Evolutionary conservation across 2,888 invertebrate species (phyloP).

Genomic region (Bugulina stolonifera): DNA sequence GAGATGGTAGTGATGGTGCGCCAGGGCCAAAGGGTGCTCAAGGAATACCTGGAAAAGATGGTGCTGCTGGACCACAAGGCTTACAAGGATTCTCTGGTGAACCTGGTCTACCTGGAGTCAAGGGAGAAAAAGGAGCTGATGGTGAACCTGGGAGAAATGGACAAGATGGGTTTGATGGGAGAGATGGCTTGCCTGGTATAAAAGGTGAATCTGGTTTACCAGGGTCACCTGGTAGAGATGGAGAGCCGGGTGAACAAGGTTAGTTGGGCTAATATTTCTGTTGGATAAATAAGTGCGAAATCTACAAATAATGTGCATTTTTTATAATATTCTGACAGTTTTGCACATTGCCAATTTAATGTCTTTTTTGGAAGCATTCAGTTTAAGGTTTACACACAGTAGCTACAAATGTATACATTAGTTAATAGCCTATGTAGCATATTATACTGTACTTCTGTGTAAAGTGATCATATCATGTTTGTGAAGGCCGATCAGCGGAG

Average conservation of each 20-base stretch:
- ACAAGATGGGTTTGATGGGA: not conserved
- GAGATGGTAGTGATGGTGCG: slow-evolving; percentile 26
- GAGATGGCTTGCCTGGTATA: not conserved
- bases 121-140: not conserved
- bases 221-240: not conserved
- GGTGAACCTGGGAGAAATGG: not conserved
- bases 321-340: no score
- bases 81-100: not conserved
- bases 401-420: no score
- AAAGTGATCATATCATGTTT: no score
- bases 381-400: no score
- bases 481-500: no score
- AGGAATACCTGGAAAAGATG: slow-evolving; percentile 18
- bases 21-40: slow-evolving; percentile 26
- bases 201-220: slow-evolving; percentile 19
- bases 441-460: no score
- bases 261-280: no score
- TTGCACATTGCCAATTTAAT: no score
- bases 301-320: no score
- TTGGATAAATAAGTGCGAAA: no score
- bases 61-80: not conserved
- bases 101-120: not conserved
- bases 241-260: slow-evolving; percentile 26
- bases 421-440: no score
- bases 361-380: no score